These are phyloP conservation scores for Brachionus rubens DNA, from an alignment of 1,140 invertebrate species.

Conservation along the genomic window DNA sequence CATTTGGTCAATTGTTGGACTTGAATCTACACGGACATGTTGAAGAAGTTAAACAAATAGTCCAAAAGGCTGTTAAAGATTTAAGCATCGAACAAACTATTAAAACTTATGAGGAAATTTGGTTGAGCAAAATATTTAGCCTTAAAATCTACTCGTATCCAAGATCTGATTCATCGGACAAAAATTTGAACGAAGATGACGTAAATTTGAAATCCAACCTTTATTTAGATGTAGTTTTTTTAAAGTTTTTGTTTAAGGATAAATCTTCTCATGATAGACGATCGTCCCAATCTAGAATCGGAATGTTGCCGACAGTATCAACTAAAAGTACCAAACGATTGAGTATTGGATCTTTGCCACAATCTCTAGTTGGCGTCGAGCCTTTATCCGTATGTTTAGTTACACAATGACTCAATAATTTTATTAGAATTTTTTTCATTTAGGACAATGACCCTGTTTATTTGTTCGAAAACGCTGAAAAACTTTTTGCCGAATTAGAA, in stretches of 20 bases:
- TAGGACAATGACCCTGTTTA: slow-evolving; percentile 51
- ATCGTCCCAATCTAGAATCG: slow-evolving; percentile 22
- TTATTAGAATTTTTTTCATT: slow-evolving; percentile 10
- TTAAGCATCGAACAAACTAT: slow-evolving; percentile 58
- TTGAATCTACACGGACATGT: slow-evolving; percentile 60
- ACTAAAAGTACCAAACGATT: slow-evolving; percentile 55
- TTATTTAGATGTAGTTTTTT: not conserved
- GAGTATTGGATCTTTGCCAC: slow-evolving; percentile 56
- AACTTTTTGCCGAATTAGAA: slow-evolving; percentile 59
- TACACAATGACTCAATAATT: not conserved
- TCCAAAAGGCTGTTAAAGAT: slow-evolving; percentile 59
- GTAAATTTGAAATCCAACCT: not conserved
- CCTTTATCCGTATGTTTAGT: slow-evolving; percentile 50
- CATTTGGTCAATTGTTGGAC: slow-evolving; percentile 57
- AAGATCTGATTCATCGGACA: slow-evolving; percentile 45
- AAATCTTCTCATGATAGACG: slow-evolving; percentile 50
- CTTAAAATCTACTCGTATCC: slow-evolving; percentile 50
- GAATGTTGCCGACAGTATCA: not conserved
- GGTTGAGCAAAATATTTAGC: slow-evolving; percentile 60
- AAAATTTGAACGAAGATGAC: slow-evolving; percentile 29
- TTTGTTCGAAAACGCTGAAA: slow-evolving; percentile 54
- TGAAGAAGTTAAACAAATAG: slow-evolving; percentile 58
- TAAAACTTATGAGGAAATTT: slow-evolving; percentile 60
- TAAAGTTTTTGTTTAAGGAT: slow-evolving; percentile 54
- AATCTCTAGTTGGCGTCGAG: slow-evolving; percentile 55